Evolutionary conservation across 2,113 vertebrate genomes (phyloP).

Genomic region (Leucopsar rothschildi): DNA sequence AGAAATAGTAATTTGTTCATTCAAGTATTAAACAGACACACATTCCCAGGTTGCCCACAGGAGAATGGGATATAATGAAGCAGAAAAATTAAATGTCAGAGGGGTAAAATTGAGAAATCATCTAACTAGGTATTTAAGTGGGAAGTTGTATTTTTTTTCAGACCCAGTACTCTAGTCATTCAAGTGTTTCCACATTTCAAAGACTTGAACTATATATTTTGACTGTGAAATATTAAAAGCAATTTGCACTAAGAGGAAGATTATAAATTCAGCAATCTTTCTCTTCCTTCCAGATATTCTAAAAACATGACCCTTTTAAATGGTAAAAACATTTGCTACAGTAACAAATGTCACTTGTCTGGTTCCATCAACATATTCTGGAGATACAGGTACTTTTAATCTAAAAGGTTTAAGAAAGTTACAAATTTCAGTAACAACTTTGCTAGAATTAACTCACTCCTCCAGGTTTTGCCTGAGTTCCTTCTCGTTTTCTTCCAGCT

Average conservation of each 20-base stretch:
- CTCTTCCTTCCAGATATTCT: not conserved
- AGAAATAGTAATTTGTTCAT: not conserved
- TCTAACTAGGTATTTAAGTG: not conserved
- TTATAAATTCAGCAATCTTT: not conserved
- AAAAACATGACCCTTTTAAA: not conserved
- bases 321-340: not conserved
- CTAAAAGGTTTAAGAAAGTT: not conserved
- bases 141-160: not conserved
- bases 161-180: not conserved
- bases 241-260: not conserved
- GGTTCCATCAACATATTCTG: not conserved
- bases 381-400: not conserved
- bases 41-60: not conserved
- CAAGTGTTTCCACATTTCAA: not conserved
- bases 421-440: not conserved
- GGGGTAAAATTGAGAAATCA: not conserved
- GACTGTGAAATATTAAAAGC: not conserved
- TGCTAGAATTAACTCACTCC: constrained; percentile 80
- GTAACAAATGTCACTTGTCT: not conserved
- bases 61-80: not conserved
- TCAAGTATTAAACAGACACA: not conserved
- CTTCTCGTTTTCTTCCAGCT: constrained; percentile 80
- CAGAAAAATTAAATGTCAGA: not conserved
- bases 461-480: constrained; percentile 88
- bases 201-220: not conserved